These are phyloP conservation scores for Eurypyga helias DNA, from an alignment of 2,113 vertebrate species.

Conservation along the genomic window DNA sequence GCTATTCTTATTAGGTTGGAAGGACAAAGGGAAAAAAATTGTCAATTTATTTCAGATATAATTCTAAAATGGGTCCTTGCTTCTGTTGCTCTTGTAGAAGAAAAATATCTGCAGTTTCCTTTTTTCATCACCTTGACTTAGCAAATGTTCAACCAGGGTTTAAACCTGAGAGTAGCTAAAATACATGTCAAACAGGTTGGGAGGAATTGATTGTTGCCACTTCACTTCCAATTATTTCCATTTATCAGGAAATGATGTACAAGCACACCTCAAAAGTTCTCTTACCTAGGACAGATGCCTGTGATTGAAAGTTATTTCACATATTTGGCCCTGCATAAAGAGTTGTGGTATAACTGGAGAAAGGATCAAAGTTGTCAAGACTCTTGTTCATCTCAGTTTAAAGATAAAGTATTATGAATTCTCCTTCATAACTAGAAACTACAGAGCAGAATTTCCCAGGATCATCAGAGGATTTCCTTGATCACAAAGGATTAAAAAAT, in stretches of 20 bases:
- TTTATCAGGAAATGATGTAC: not conserved
- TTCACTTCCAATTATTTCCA: not conserved
- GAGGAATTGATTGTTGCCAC: not conserved
- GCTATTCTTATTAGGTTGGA: not conserved
- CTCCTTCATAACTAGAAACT: not conserved
- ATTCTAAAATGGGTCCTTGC: not conserved
- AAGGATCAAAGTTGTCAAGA: not conserved
- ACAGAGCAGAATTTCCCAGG: not conserved
- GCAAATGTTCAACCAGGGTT: not conserved
- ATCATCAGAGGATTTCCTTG: not conserved
- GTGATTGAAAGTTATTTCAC: not conserved
- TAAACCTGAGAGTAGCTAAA: not conserved
- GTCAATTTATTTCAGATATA: accelerated
- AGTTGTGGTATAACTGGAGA: not conserved
- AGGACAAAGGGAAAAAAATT: not conserved
- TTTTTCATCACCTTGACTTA: not conserved
- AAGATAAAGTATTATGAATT: not conserved
- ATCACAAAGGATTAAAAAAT: not conserved
- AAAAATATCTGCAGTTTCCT: not conserved
- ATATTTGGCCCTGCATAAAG: not conserved
- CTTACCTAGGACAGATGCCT: not conserved
- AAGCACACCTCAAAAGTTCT: not conserved
- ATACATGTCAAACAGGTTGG: not conserved
- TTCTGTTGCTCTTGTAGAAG: not conserved
- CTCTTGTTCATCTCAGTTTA: not conserved